Evolutionary conservation across 1,140 invertebrate species (phyloP).

Genomic region (Bombus cullumanus): DNA sequence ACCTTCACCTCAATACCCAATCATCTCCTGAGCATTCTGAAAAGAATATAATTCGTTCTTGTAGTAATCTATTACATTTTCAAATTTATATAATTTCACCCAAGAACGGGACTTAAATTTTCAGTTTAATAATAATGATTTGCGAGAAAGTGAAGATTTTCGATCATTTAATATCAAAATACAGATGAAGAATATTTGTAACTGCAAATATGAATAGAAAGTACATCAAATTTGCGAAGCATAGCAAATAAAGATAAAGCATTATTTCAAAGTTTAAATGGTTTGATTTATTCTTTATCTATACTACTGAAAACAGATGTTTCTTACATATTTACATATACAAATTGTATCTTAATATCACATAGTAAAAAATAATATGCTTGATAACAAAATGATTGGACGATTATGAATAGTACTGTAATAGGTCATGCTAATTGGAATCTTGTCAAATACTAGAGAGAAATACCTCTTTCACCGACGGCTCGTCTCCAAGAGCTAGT

Average conservation of each 20-base stretch:
- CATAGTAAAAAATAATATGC: no score
- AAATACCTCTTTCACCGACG: not conserved
- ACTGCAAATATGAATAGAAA: not conserved
- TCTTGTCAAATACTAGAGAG: not conserved
- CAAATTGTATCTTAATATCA: no score
- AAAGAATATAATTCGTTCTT: slow-evolving; percentile 25
- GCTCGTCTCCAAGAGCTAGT: not conserved
- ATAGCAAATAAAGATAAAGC: not conserved
- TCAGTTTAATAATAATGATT: no score
- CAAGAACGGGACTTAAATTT: no score
- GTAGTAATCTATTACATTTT: not conserved
- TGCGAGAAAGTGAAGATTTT: no score
- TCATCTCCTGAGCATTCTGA: slow-evolving; percentile 73
- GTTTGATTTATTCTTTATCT: not conserved
- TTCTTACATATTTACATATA: not conserved
- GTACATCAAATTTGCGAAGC: not conserved
- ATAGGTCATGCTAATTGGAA: slow-evolving; percentile 17
- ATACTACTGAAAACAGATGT: not conserved
- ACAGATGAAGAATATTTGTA: not conserved
- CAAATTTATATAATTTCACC: not conserved
- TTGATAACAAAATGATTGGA: not conserved
- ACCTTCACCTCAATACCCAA: slow-evolving; percentile 61
- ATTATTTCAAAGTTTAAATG: no score
- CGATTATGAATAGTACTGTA: not conserved
- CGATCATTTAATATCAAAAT: no score